These are phyloP conservation scores for Grallaria varia DNA, from an alignment of 2,113 vertebrate genomes.

Conservation along the genomic window DNA sequence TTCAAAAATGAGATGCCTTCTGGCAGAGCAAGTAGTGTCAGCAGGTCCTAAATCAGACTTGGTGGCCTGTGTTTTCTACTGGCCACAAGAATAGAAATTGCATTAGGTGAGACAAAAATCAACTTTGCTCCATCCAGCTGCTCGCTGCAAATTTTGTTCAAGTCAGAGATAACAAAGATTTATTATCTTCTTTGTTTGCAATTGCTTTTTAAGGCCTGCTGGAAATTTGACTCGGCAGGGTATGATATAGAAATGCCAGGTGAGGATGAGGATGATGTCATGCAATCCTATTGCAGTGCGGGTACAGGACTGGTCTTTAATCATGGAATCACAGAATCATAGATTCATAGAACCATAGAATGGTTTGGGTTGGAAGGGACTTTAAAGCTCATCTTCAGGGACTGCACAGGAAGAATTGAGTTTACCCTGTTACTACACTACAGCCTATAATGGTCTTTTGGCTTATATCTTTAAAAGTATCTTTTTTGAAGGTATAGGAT, in stretches of 20 bases:
- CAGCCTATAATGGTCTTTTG: background rate
- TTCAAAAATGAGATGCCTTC: background rate
- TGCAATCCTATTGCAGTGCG: background rate
- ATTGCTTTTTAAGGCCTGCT: background rate
- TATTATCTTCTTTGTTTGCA: background rate
- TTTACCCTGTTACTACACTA: background rate
- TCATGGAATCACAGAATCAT: background rate
- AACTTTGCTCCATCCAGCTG: background rate
- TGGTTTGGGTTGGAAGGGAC: background rate
- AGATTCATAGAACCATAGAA: background rate
- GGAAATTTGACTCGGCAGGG: background rate
- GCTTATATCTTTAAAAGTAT: background rate
- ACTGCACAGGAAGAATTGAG: background rate
- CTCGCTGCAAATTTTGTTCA: background rate
- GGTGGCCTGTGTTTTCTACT: background rate
- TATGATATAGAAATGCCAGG: background rate
- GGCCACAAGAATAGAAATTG: background rate
- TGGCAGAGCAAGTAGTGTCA: background rate
- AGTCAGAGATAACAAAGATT: background rate
- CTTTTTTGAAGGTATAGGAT: background rate
- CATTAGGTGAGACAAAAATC: background rate
- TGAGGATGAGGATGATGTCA: background rate
- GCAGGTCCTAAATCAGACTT: background rate
- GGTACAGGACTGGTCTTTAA: background rate
- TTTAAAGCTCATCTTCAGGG: background rate